Evolutionary conservation across 2,888 invertebrate species (phyloP).

Genomic region (Pomacea canaliculata): DNA sequence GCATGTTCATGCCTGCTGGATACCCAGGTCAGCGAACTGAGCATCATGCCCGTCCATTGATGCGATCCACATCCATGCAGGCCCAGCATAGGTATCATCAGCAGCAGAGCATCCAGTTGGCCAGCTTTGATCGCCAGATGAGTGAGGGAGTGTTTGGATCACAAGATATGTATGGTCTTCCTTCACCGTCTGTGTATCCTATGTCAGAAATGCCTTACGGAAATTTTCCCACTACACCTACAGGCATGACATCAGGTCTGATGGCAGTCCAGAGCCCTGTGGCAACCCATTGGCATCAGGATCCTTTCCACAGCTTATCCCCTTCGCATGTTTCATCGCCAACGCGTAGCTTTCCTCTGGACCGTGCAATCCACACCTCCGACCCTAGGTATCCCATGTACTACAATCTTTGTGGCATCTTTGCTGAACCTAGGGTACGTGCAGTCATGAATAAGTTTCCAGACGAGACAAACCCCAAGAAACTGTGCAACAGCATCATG

Average conservation of each 20-base stretch:
- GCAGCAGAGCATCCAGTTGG: background rate
- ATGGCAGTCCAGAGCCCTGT: background rate
- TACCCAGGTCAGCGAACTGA: background rate
- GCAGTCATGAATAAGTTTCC: constrained; percentile 90
- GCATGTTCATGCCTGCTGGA: background rate
- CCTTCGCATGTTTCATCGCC: background rate
- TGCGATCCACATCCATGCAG: constrained; percentile 14
- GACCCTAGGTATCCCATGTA: constrained; percentile 84
- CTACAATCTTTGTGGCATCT: constrained; percentile 90
- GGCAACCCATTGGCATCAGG: background rate
- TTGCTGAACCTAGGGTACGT: constrained; percentile 90
- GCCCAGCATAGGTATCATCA: background rate
- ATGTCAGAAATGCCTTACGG: background rate
- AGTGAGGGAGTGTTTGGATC: constrained; percentile 10
- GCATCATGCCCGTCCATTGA: background rate
- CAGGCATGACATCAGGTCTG: background rate
- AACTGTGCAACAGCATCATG: constrained; percentile 47
- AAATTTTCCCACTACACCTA: constrained; percentile 17
- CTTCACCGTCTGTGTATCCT: background rate
- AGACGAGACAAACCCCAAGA: constrained; percentile 89
- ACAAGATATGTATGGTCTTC: background rate
- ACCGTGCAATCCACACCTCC: constrained; percentile 41
- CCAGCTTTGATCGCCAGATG: constrained; percentile 12
- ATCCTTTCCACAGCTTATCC: background rate
- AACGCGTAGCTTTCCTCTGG: constrained; percentile 22